Percentiles rank a stretch among this genome's conserved stretches.
These are phyloP conservation scores for Crotalus tigris DNA, from an alignment of 2,113 vertebrate species.

Conservation along the genomic window DNA sequence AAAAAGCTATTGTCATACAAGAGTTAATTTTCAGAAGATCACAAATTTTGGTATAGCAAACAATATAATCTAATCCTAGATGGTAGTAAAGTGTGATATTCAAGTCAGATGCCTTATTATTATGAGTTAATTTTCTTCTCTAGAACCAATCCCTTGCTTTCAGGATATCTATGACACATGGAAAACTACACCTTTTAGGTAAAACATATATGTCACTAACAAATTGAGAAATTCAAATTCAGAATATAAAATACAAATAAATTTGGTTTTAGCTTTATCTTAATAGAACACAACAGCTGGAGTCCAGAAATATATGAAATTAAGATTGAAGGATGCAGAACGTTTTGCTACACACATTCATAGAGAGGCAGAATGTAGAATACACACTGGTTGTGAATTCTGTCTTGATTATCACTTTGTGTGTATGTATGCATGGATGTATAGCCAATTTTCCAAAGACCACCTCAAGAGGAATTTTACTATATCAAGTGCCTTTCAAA, in stretches of 20 bases:
- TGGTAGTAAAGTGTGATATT: conserved; percentile 17
- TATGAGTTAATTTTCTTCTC: background rate
- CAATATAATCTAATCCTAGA: conserved; percentile 16
- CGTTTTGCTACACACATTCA: background rate
- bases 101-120: background rate
- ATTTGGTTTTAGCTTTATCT: background rate
- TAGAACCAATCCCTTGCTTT: background rate
- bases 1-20: conserved; percentile 7
- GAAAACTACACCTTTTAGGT: background rate
- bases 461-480: background rate
- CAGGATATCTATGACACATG: background rate
- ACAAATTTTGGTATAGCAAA: conserved; percentile 43
- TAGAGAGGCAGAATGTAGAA: background rate
- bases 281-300: background rate
- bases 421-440: background rate
- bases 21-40: conserved; percentile 20
- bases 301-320: background rate
- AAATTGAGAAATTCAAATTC: background rate
- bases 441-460: background rate
- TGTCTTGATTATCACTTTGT: background rate
- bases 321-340: background rate
- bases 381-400: background rate
- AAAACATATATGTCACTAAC: background rate
- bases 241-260: background rate
- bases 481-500: no score